A percentile compares a stretch with the other conserved stretches of the same genome.
phyloP scores from a whole-genome alignment of 2,113 vertebrate genomes.

The Archocentrus centrarchus region DNA sequence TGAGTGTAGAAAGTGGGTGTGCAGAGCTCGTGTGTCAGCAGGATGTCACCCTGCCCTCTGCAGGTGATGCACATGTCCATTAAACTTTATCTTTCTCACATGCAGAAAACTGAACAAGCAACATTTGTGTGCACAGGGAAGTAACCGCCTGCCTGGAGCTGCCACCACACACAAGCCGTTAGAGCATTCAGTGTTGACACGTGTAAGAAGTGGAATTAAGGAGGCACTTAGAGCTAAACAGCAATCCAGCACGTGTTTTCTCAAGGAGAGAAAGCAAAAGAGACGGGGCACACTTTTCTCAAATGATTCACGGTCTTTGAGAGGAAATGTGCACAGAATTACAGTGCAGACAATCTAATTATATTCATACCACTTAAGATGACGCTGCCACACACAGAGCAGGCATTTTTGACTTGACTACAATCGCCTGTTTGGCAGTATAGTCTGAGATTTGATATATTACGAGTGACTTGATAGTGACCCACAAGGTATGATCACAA shows the following conservation, averaged over 20 bases:
- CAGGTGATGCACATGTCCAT: conserved; percentile 45
- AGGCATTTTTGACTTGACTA: not conserved
- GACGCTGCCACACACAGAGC: not conserved
- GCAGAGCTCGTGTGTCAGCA: not conserved
- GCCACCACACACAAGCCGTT: conserved; percentile 14
- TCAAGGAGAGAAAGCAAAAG: conserved; percentile 60
- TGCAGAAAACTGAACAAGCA: not conserved
- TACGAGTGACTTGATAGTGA: not conserved
- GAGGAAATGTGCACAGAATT: conserved; percentile 30
- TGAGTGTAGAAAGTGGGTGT: conserved; percentile 24
- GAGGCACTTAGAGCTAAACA: conserved; percentile 62
- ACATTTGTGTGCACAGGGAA: conserved; percentile 15
- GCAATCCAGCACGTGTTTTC: conserved; percentile 66
- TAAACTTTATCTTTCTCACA: conserved; percentile 7
- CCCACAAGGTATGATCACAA: not conserved
- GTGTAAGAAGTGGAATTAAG: conserved; percentile 72
- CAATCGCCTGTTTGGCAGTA: not conserved
- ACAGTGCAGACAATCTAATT: conserved; percentile 14
- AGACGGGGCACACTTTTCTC: conserved; percentile 28
- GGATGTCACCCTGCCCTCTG: not conserved
- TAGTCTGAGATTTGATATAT: not conserved
- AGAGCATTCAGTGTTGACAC: conserved; percentile 62
- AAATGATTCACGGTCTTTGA: conserved; percentile 47
- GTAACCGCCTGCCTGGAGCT: conserved; percentile 19
- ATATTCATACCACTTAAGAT: not conserved